A percentile compares a stretch with the other conserved stretches of the same genome.
These are phyloP conservation scores for Parasteatoda tepidariorum DNA, from an alignment of 1,140 invertebrate species.

Conservation along the genomic window DNA sequence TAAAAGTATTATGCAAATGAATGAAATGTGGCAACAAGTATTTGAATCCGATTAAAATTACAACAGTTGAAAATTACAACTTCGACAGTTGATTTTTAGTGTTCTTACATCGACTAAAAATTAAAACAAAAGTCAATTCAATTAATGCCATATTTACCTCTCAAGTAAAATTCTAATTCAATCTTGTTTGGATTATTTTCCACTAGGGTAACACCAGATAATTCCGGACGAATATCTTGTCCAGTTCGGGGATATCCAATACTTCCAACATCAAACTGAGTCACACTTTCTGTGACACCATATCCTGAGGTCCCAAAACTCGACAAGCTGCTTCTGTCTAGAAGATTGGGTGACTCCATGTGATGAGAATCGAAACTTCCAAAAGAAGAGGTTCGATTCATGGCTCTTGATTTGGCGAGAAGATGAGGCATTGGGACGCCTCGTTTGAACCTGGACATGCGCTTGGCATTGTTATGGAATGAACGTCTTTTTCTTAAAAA, in stretches of 20 bases:
- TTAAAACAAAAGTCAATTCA: no score
- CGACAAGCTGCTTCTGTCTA: neutral
- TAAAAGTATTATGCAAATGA: no score
- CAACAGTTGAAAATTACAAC: no score
- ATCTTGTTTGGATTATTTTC: conserved; percentile 34
- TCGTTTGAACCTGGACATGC: neutral
- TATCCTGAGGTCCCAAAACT: neutral
- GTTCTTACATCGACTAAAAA: no score
- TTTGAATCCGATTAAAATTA: no score
- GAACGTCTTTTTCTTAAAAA: conserved; percentile 9
- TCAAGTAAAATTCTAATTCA: conserved; percentile 41
- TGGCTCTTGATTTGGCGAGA: conserved; percentile 34
- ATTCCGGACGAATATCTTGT: neutral
- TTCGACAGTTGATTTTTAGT: no score
- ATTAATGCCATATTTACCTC: no score
- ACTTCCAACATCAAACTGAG: neutral
- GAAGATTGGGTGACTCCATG: conserved; percentile 3
- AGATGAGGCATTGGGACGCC: conserved; percentile 22
- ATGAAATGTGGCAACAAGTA: no score
- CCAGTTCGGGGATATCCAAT: neutral
- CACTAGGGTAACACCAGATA: neutral
- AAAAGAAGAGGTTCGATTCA: conserved; percentile 29
- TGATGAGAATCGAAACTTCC: conserved; percentile 13
- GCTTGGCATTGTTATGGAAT: neutral
- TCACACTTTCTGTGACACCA: neutral